phyloP scores from a whole-genome alignment of 2,113 vertebrate genomes.

The Falco punctatus region DNA sequence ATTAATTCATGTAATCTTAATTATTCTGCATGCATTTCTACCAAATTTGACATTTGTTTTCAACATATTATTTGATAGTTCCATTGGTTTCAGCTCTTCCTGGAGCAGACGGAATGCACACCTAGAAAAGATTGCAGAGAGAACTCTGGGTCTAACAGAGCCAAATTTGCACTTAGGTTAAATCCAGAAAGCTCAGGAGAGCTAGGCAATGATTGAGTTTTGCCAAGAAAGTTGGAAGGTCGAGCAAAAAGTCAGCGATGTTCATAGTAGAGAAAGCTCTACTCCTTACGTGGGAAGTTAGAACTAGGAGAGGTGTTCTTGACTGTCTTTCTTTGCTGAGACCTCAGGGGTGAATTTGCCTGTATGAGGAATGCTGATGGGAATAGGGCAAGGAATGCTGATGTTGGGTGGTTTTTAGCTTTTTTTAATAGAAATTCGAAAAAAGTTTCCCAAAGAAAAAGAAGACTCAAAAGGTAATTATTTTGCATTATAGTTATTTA shows the following conservation, averaged over 20 bases:
- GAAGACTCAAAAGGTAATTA: background rate
- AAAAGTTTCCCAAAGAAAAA: background rate
- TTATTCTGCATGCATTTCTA: background rate
- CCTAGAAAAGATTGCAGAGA: background rate
- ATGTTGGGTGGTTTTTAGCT: background rate
- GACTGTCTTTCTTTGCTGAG: background rate
- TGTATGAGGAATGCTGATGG: background rate
- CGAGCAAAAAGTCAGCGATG: background rate
- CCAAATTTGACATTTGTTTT: background rate
- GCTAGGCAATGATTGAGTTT: background rate
- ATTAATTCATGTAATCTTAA: background rate
- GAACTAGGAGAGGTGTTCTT: background rate
- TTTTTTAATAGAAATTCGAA: background rate
- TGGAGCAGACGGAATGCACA: background rate
- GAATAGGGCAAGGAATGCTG: background rate
- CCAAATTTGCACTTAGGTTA: background rate
- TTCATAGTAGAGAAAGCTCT: background rate
- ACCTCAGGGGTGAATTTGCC: background rate
- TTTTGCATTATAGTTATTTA: background rate
- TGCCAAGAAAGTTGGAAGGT: background rate
- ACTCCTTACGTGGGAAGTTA: background rate
- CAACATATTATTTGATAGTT: background rate
- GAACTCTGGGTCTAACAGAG: background rate
- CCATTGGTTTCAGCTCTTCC: background rate
- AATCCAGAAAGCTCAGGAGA: background rate